These are phyloP conservation scores for Acronicta aceris DNA, from an alignment of 2,888 invertebrate species.

Conservation along the genomic window DNA sequence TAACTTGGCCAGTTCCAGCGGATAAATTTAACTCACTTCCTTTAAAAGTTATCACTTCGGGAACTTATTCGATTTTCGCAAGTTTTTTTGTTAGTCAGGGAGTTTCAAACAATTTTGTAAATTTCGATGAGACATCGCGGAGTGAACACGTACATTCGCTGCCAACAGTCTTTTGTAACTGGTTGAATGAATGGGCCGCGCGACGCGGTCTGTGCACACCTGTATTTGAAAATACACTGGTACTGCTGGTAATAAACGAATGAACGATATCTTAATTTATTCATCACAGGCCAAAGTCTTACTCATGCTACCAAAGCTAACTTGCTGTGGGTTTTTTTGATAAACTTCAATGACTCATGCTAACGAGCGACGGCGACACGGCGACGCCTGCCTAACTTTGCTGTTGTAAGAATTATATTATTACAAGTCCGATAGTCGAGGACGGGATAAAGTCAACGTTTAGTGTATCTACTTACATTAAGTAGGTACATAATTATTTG, in stretches of 20 bases:
- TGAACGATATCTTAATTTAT: constrained; percentile 18
- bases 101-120: constrained; percentile 10
- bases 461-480: no score
- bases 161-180: constrained; percentile 37
- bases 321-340: constrained; percentile 25
- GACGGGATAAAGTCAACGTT: no score
- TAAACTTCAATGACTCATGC: constrained; percentile 34
- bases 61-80: neutral
- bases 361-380: no score
- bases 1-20: constrained; percentile 7
- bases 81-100: neutral
- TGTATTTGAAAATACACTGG: constrained; percentile 10
- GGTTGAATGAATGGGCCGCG: constrained; percentile 28
- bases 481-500: no score
- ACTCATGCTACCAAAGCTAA: constrained; percentile 3
- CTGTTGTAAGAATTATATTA: neutral
- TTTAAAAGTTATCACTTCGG: constrained; percentile 9
- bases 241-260: neutral
- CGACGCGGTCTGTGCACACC: constrained; percentile 11
- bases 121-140: constrained; percentile 3
- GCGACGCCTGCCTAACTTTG: neutral
- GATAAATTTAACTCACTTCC: constrained; percentile 2
- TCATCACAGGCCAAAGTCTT: neutral
- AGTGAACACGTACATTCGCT: constrained; percentile 16
- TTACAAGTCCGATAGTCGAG: neutral